A percentile compares a stretch with the other conserved stretches of the same genome.
Evolutionary conservation across 2,888 invertebrate genomes (phyloP).

Genomic region (Acronicta leporina): DNA sequence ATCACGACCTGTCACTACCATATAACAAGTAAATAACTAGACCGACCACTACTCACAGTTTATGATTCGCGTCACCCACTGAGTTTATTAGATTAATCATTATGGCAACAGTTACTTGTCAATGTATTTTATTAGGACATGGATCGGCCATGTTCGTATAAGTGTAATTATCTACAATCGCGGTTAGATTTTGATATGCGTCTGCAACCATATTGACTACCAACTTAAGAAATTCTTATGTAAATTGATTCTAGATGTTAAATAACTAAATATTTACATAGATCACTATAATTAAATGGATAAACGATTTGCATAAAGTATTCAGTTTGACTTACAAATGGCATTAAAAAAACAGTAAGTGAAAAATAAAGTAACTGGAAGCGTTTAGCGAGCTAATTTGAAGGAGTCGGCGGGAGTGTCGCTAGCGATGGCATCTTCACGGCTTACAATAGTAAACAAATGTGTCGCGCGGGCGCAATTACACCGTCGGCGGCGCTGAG

Average conservation of each 20-base stretch:
- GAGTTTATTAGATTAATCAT: conserved; percentile 55
- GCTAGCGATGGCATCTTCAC: conserved; percentile 86
- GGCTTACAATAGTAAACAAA: conserved; percentile 88
- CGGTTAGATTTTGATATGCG: conserved; percentile 51
- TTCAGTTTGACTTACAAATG: conserved; percentile 25
- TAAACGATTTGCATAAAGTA: conserved; percentile 39
- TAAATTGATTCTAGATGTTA: conserved; percentile 48
- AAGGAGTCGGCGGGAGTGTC: conserved; percentile 78
- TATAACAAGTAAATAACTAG: conserved; percentile 45
- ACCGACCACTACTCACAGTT: conserved; percentile 41
- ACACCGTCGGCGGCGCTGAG: conserved; percentile 67
- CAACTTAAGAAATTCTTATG: conserved; percentile 50
- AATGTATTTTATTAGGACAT: conserved; percentile 56
- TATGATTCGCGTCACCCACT: conserved; percentile 51
- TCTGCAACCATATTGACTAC: conserved; percentile 39
- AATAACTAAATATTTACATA: conserved; percentile 51
- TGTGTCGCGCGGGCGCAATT: conserved; percentile 86
- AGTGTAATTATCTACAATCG: conserved; percentile 51
- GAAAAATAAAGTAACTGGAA: conserved; percentile 52
- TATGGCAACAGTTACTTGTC: conserved; percentile 46
- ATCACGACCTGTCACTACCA: conserved; percentile 43
- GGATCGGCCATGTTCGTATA: conserved; percentile 51
- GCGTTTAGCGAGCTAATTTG: conserved; percentile 83
- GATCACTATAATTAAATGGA: conserved; percentile 39
- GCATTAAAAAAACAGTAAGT: conserved; percentile 40